A percentile compares a stretch with the other conserved stretches of the same genome.
Evolutionary conservation across 2,113 vertebrate genomes (phyloP).

Genomic region (Ictalurus furcatus): DNA sequence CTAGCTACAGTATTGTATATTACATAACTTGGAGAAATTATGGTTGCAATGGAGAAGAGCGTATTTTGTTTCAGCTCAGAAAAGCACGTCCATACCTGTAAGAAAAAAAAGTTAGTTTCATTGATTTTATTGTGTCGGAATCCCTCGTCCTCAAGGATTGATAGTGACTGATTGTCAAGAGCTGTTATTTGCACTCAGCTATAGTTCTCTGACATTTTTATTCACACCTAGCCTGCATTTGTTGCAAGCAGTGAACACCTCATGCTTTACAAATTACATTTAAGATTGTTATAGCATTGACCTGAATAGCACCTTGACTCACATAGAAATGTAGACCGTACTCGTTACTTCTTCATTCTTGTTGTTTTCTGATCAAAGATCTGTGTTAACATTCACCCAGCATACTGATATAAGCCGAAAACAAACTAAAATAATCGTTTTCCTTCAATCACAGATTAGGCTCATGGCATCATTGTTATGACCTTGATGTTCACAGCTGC

Average conservation of each 20-base stretch:
- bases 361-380: neutral
- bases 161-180: neutral
- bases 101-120: neutral
- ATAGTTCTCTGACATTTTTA: neutral
- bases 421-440: constrained; percentile 41
- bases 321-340: neutral
- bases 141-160: neutral
- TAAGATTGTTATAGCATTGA: neutral
- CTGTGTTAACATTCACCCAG: constrained; percentile 23
- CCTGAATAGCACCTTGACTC: neutral
- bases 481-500: constrained; percentile 62
- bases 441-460: constrained; percentile 32
- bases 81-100: neutral
- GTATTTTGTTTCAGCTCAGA: neutral
- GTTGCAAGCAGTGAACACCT: neutral
- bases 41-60: neutral
- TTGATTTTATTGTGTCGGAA: neutral
- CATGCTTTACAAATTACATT: neutral
- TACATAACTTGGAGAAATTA: neutral
- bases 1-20: neutral
- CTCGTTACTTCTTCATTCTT: neutral
- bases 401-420: constrained; percentile 1
- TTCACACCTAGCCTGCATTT: neutral
- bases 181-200: neutral
- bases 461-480: constrained; percentile 52